Percentiles rank a stretch among this genome's conserved stretches.
phyloP scores from a whole-genome alignment of 2,797 vertebrate genomes.

The Etheostoma nigrum region DNA sequence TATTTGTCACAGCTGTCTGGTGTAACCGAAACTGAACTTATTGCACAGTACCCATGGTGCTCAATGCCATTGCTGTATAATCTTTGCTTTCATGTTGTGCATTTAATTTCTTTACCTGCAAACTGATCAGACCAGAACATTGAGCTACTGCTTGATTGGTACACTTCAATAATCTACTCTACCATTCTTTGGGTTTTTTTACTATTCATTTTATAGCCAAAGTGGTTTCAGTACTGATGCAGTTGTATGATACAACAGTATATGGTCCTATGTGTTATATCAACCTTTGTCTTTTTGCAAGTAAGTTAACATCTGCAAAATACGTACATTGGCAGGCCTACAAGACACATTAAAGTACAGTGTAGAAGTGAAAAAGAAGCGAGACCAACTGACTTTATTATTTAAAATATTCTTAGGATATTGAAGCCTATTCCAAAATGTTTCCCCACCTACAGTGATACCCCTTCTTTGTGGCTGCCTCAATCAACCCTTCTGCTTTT shows the following conservation, averaged over 20 bases:
- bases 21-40: background rate
- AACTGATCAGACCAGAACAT: background rate
- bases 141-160: background rate
- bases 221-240: background rate
- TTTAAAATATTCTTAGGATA: no score
- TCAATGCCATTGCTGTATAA: background rate
- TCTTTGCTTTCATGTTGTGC: background rate
- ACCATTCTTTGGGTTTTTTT: background rate
- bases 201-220: background rate
- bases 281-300: background rate
- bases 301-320: slow-evolving; percentile 2
- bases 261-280: background rate
- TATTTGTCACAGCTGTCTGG: background rate
- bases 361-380: background rate
- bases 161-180: background rate
- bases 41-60: background rate
- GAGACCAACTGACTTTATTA: no score
- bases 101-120: background rate
- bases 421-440: no score
- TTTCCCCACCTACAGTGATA: slow-evolving; percentile 6
- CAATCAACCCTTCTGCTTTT: slow-evolving; percentile 35
- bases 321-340: background rate
- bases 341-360: background rate
- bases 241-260: background rate
- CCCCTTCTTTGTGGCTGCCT: slow-evolving; percentile 19